Conservation (phyloP, 2,888 invertebrate species). For the Lasiommata megera region DNA sequence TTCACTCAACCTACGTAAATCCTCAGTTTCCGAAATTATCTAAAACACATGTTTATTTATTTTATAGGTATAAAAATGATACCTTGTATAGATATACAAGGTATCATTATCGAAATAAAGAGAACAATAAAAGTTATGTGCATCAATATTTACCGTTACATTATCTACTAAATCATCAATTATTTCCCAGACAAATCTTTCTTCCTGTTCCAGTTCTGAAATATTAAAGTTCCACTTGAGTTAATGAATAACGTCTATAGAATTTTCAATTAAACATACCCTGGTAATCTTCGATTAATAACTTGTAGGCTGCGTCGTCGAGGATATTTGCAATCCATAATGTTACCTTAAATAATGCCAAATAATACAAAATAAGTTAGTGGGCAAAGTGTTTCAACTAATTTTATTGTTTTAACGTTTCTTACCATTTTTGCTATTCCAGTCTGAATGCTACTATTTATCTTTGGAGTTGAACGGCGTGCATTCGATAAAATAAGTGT, state of each 20-base stretch:
- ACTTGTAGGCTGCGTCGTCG: conserved; percentile 48
- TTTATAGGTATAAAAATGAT: neutral
- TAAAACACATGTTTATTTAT: neutral
- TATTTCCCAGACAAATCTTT: conserved; percentile 61
- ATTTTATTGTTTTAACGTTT: conserved; percentile 1
- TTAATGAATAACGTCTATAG: too few relatives aligned
- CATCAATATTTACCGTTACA: conserved; percentile 47
- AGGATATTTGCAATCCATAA: conserved; percentile 60
- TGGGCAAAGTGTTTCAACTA: neutral
- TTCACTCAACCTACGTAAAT: neutral
- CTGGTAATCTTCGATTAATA: conserved; percentile 56
- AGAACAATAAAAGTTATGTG: neutral
- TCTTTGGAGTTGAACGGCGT: conserved; percentile 30
- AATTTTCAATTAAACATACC: conserved; percentile 45
- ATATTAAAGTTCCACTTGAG: too few relatives aligned
- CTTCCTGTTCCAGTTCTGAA: conserved; percentile 63
- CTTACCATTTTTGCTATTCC: conserved; percentile 55
- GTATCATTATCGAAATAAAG: neutral
- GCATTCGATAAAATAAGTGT: conserved; percentile 37
- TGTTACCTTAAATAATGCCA: conserved; percentile 45
- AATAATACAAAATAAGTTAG: too few relatives aligned
- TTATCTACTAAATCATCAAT: conserved; percentile 56
- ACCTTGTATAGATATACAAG: neutral
- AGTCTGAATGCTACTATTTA: conserved; percentile 35
- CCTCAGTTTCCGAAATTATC: neutral